Conservation (phyloP, 2,888 invertebrate species). For the Disparrhopalites patrizii region DNA sequence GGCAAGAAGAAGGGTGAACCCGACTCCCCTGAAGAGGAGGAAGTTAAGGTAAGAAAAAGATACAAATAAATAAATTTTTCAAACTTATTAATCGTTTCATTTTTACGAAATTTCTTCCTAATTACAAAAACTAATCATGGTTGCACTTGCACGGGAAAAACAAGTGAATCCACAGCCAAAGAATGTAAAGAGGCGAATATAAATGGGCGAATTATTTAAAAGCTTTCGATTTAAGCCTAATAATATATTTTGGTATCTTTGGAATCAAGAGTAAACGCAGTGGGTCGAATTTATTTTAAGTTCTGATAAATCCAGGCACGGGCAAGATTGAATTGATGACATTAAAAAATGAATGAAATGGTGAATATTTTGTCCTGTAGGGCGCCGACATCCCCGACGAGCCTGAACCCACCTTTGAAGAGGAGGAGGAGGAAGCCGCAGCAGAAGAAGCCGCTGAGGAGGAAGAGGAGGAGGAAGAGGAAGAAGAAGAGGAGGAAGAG, state of each 20-base stretch:
- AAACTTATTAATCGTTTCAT: not conserved
- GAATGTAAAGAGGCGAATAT: too few species aligned
- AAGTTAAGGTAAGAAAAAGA: slow-evolving; percentile 61
- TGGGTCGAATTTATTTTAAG: not conserved
- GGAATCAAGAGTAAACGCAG: too few species aligned
- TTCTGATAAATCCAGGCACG: too few species aligned
- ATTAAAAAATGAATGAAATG: too few species aligned
- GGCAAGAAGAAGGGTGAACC: slow-evolving; percentile 86
- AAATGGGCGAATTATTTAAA: too few species aligned
- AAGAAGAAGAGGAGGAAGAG: slow-evolving; percentile 61
- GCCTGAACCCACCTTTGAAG: slow-evolving; percentile 35
- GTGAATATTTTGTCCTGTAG: too few species aligned
- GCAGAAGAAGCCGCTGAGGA: slow-evolving; percentile 56
- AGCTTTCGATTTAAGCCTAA: too few species aligned
- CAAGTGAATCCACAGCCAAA: too few species aligned
- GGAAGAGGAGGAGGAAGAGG: slow-evolving; percentile 68
- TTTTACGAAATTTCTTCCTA: too few species aligned
- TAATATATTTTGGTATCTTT: too few species aligned
- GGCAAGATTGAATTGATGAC: too few species aligned
- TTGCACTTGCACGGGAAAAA: not conserved
- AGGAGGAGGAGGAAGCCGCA: slow-evolving; percentile 45
- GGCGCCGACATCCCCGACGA: slow-evolving; percentile 26
- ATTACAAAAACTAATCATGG: not conserved
- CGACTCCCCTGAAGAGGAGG: slow-evolving; percentile 87
- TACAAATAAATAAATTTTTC: not conserved